These are phyloP conservation scores for Eupeodes luniger DNA, from an alignment of 2,888 invertebrate species.

Conservation along the genomic window DNA sequence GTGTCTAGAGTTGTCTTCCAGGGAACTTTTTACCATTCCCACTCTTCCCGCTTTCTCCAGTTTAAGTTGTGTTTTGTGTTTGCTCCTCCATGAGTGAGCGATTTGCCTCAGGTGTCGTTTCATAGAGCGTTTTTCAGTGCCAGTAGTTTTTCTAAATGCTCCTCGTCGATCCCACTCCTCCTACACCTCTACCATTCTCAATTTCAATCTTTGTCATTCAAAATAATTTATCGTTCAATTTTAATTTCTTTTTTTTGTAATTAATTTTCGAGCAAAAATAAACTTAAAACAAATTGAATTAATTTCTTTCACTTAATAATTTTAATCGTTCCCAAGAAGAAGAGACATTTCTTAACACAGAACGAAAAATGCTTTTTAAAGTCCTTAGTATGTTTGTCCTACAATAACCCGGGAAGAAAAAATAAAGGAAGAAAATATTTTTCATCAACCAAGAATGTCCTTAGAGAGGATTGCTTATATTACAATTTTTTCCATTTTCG, in stretches of 20 bases:
- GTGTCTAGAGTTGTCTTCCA: slow-evolving; percentile 36
- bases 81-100: slow-evolving; percentile 32
- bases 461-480: slow-evolving; percentile 54
- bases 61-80: slow-evolving; percentile 43
- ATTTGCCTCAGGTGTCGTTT: slow-evolving; percentile 56
- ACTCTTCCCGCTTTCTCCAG: slow-evolving; percentile 14
- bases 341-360: not conserved
- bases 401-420: not conserved
- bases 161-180: not conserved
- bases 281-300: slow-evolving; percentile 67
- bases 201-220: slow-evolving; percentile 59
- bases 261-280: slow-evolving; percentile 60
- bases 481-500: slow-evolving; percentile 53
- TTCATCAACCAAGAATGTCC: slow-evolving; percentile 70
- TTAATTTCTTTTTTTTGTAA: slow-evolving; percentile 43
- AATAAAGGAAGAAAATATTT: slow-evolving; percentile 42
- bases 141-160: slow-evolving; percentile 1
- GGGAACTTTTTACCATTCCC: not conserved
- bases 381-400: slow-evolving; percentile 4
- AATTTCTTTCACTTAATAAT: slow-evolving; percentile 71
- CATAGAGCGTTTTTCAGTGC: not conserved
- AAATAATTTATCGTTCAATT: slow-evolving; percentile 40
- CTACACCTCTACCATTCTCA: not conserved
- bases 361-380: not conserved
- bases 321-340: slow-evolving; percentile 52